Percentiles rank a stretch among this genome's conserved stretches.
Evolutionary conservation across 2,888 invertebrate species (phyloP).

Genomic region (Euplagia quadripunctaria): DNA sequence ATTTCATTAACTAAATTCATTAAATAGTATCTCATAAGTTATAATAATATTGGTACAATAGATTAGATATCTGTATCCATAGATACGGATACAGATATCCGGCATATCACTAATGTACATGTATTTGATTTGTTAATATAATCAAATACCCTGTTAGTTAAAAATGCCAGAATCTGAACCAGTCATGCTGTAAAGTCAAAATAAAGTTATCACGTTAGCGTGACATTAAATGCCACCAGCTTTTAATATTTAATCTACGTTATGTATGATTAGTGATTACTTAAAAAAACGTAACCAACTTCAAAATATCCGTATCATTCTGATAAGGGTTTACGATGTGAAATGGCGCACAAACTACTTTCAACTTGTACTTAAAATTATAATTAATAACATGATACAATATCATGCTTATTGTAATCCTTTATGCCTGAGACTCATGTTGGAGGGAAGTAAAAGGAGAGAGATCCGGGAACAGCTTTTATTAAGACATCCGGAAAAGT

Average conservation of each 20-base stretch:
- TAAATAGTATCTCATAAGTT: no score
- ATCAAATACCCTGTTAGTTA: no score
- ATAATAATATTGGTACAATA: no score
- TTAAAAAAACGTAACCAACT: not conserved
- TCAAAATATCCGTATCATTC: not conserved
- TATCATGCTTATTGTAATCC: not conserved
- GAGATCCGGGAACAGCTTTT: no score
- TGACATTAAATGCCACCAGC: not conserved
- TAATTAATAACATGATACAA: not conserved
- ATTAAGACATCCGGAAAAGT: no score
- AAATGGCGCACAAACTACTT: not conserved
- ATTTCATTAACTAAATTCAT: no score
- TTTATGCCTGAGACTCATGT: not conserved
- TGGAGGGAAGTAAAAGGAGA: no score
- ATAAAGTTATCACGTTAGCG: not conserved
- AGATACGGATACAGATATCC: not conserved
- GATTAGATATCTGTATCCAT: no score
- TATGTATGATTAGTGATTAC: no score
- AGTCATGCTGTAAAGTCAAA: no score
- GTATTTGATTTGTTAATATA: conserved; percentile 1
- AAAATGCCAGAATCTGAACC: no score
- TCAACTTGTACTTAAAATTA: not conserved
- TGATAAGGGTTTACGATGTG: not conserved
- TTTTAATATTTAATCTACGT: not conserved
- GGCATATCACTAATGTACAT: not conserved